Evolutionary conservation across 1,140 invertebrate species (phyloP).

Genomic region (Leguminivora glycinivorella): DNA sequence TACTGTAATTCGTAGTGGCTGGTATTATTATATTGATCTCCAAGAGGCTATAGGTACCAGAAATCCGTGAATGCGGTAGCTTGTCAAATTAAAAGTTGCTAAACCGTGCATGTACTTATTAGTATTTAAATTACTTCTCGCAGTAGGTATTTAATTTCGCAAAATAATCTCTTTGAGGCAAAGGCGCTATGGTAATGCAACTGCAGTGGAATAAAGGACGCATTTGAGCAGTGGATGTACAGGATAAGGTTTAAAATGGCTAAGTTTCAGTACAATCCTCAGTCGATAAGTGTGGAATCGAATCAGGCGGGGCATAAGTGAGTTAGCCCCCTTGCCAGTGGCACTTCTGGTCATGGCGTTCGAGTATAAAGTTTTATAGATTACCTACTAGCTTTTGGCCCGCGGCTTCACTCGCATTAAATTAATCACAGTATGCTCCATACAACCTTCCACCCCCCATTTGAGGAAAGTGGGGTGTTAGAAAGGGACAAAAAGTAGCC

Average conservation of each 20-base stretch:
- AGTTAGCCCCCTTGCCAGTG: conserved; percentile 38
- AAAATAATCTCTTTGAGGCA: neutral
- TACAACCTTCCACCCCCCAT: too few relatives aligned
- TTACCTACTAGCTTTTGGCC: too few relatives aligned
- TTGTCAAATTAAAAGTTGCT: neutral
- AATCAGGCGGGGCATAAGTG: conserved; percentile 47
- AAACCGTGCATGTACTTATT: neutral
- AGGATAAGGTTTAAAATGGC: neutral
- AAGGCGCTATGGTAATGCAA: conserved; percentile 2
- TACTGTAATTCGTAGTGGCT: too few relatives aligned
- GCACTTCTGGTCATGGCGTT: neutral
- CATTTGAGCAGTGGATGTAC: neutral
- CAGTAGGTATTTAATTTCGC: neutral
- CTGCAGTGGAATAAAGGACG: neutral
- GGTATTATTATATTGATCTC: too few relatives aligned
- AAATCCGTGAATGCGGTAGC: too few relatives aligned
- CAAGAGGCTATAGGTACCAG: too few relatives aligned
- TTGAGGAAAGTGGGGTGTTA: too few relatives aligned
- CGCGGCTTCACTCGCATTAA: too few relatives aligned
- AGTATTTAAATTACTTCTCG: conserved; percentile 1
- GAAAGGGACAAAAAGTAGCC: too few relatives aligned
- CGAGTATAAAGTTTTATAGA: too few relatives aligned
- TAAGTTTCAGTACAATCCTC: conserved; percentile 36
- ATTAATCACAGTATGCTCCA: too few relatives aligned
- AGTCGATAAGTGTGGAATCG: conserved; percentile 49